These are phyloP conservation scores for Hetaerina titia DNA, from an alignment of 2,888 invertebrate genomes.

Conservation along the genomic window DNA sequence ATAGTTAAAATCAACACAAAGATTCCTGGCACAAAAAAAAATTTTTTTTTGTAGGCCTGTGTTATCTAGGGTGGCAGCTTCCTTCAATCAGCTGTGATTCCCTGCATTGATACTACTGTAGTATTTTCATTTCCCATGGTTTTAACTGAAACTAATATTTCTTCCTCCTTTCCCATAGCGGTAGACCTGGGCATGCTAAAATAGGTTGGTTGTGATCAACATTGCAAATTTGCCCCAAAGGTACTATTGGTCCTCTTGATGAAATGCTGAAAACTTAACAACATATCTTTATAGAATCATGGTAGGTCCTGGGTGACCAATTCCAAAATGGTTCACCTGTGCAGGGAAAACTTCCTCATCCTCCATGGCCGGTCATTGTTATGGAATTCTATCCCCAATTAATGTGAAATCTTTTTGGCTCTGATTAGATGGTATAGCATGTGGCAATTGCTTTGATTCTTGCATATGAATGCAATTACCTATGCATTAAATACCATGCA, in stretches of 20 bases:
- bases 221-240: neutral
- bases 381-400: neutral
- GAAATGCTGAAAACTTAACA: neutral
- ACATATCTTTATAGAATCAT: neutral
- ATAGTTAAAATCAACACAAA: too few species aligned
- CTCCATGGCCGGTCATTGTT: neutral
- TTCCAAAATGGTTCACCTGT: neutral
- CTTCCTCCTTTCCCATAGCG: neutral
- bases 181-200: neutral
- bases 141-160: neutral
- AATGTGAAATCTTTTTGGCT: neutral
- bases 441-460: neutral
- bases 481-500: neutral
- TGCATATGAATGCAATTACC: neutral
- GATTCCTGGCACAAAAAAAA: too few species aligned
- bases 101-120: neutral
- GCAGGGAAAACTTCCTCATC: neutral
- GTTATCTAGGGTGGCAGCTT: neutral
- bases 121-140: neutral
- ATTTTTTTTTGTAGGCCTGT: too few species aligned
- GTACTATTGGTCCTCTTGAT: neutral
- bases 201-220: neutral
- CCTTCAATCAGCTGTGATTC: neutral
- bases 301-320: neutral
- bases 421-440: neutral